phyloP scores from a whole-genome alignment of 30 jellyfish, hydroid and myxozoan genomes.

The Morbakka virulenta region DNA sequence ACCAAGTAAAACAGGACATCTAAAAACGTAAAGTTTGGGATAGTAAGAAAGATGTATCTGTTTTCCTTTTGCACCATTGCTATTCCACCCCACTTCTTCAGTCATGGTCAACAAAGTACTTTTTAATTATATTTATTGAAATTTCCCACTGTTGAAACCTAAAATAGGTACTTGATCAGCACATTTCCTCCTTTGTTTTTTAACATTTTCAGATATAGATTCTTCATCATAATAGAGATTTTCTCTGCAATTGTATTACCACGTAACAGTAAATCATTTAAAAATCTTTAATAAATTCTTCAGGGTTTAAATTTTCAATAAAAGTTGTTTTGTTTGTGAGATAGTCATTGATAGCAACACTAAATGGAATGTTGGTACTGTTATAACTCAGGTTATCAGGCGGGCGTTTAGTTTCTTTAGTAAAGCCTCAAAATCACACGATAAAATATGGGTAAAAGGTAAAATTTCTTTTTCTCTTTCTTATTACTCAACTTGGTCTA shows the following conservation, averaged over 20 bases:
- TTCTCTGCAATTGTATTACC: too few species aligned
- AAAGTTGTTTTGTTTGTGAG: conserved; percentile 12
- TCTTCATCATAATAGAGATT: too few species aligned
- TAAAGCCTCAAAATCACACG: conserved; percentile 23
- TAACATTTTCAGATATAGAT: neutral
- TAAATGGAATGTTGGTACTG: neutral
- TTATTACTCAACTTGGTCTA: neutral
- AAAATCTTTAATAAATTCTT: neutral
- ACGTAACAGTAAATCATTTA: too few species aligned
- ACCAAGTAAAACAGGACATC: conserved; percentile 3
- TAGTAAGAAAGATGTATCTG: conserved; percentile 7
- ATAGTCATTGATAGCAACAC: conserved; percentile 8
- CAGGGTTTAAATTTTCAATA: conserved; percentile 11
- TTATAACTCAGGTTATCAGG: neutral
- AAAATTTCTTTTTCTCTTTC: neutral
- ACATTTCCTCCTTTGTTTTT: neutral
- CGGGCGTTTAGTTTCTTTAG: neutral
- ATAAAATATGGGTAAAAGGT: conserved; percentile 1
- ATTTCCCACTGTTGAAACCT: conserved; percentile 29
- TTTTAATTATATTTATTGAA: neutral
- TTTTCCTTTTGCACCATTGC: conserved; percentile 18
- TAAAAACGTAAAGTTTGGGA: neutral
- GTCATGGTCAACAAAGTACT: neutral
- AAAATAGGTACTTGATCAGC: conserved; percentile 7
- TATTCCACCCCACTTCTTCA: neutral